phyloP scores from a whole-genome alignment of 2,888 invertebrate genomes.

The Hyalella azteca region DNA sequence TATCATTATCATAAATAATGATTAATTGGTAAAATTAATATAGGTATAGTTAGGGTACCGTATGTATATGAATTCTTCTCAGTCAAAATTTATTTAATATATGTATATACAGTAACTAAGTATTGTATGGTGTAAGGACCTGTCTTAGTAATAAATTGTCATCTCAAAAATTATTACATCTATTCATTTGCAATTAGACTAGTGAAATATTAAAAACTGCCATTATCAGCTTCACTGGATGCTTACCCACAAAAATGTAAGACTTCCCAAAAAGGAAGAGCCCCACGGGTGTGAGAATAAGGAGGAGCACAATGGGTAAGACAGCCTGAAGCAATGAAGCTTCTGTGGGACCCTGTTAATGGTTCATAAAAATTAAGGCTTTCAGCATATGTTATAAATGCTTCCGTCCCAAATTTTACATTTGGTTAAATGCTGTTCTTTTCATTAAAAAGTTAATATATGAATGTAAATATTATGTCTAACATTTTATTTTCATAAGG shows the following conservation, averaged over 20 bases:
- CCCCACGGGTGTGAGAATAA: slow-evolving; percentile 46
- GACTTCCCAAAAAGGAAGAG: slow-evolving; percentile 46
- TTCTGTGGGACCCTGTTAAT: slow-evolving; percentile 48
- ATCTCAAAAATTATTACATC: neutral
- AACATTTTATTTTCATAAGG: neutral
- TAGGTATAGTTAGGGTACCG: no score
- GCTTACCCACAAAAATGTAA: slow-evolving; percentile 47
- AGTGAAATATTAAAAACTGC: neutral
- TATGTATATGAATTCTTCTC: neutral
- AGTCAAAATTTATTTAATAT: neutral
- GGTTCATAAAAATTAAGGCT: neutral
- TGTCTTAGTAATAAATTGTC: neutral
- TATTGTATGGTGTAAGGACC: neutral
- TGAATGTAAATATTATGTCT: neutral
- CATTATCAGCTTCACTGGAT: neutral
- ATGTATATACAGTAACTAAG: neutral
- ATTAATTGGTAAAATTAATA: no score
- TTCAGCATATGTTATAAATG: neutral
- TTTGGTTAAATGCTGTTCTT: neutral
- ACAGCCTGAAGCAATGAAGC: slow-evolving; percentile 43
- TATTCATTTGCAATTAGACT: neutral
- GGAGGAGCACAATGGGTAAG: slow-evolving; percentile 47
- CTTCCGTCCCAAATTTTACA: neutral
- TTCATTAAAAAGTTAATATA: neutral
- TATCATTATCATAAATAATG: no score